Conservation (phyloP, 2,797 vertebrate species). For the Sebastes variabilis region DNA sequence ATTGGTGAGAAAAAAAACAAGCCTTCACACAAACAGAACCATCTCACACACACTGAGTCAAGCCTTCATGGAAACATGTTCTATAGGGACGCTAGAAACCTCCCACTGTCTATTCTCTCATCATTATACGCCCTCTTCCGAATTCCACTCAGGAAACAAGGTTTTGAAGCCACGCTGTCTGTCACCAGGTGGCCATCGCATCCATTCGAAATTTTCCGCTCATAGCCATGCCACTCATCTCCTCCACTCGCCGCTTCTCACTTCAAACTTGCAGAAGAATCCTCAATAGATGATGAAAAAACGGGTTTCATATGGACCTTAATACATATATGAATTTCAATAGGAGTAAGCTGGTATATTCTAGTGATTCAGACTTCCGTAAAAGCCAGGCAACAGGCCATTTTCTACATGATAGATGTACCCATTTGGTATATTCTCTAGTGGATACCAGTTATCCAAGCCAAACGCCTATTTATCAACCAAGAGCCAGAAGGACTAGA, state of each 20-base stretch:
- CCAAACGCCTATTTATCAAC: conserved; percentile 42
- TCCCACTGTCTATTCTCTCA: neutral
- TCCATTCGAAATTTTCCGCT: conserved; percentile 28
- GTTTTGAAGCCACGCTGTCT: conserved; percentile 28
- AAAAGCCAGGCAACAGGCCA: neutral
- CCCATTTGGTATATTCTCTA: conserved; percentile 27
- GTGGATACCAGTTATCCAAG: conserved; percentile 20
- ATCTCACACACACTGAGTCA: neutral
- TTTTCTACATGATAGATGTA: conserved; percentile 24
- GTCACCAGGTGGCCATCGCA: conserved; percentile 35
- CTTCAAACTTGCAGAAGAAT: conserved; percentile 4
- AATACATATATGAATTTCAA: conserved; percentile 41
- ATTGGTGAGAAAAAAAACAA: neutral
- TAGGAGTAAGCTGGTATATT: conserved; percentile 5
- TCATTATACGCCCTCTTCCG: neutral
- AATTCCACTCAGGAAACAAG: conserved; percentile 10
- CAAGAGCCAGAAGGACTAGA: neutral
- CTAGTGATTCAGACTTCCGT: conserved; percentile 1
- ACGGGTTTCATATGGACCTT: neutral
- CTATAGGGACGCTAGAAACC: neutral
- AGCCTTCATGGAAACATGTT: neutral
- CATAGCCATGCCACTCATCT: conserved; percentile 11
- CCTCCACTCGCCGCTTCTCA: neutral
- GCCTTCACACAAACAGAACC: neutral
- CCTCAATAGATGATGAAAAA: neutral